phyloP scores from a whole-genome alignment of 1,140 invertebrate species.

The Paralvinella palmiformis region DNA sequence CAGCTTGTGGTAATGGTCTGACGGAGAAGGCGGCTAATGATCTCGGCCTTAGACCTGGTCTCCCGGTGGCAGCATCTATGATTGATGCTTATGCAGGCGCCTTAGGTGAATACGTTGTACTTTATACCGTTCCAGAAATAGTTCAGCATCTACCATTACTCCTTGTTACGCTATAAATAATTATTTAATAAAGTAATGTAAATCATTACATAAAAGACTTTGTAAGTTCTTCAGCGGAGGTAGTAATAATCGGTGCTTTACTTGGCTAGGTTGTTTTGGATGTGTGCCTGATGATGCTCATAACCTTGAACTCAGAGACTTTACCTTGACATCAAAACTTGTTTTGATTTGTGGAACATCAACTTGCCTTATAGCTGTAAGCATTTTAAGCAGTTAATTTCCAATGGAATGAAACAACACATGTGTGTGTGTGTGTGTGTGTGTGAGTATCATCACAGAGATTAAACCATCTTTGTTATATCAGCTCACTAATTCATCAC shows the following conservation, averaged over 20 bases:
- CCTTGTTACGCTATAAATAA: background rate
- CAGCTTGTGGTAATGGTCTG: slow-evolving; percentile 65
- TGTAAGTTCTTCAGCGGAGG: too few relatives aligned
- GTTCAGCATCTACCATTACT: background rate
- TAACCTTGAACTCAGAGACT: slow-evolving; percentile 5
- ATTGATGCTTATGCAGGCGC: slow-evolving; percentile 95
- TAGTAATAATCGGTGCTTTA: background rate
- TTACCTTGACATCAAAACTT: slow-evolving; percentile 47
- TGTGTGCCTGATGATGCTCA: slow-evolving; percentile 27
- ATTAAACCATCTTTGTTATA: too few relatives aligned
- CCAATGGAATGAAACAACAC: too few relatives aligned
- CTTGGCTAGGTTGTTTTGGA: slow-evolving; percentile 34
- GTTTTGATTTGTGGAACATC: slow-evolving; percentile 89
- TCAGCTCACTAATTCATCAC: too few relatives aligned
- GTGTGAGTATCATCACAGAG: too few relatives aligned
- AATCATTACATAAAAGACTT: background rate
- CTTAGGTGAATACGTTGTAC: slow-evolving; percentile 56
- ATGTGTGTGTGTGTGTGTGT: too few relatives aligned
- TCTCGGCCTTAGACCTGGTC: slow-evolving; percentile 64
- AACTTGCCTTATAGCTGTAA: slow-evolving; percentile 88
- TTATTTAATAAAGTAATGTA: background rate
- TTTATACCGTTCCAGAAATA: too few relatives aligned
- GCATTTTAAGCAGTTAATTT: too few relatives aligned
- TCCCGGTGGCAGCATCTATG: slow-evolving; percentile 76
- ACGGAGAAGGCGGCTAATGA: slow-evolving; percentile 59